Evolutionary conservation across 2,113 vertebrate species (phyloP), one percentile per base, ranked within the genome.

Genomic region (Nothocercus julius): DNA sequence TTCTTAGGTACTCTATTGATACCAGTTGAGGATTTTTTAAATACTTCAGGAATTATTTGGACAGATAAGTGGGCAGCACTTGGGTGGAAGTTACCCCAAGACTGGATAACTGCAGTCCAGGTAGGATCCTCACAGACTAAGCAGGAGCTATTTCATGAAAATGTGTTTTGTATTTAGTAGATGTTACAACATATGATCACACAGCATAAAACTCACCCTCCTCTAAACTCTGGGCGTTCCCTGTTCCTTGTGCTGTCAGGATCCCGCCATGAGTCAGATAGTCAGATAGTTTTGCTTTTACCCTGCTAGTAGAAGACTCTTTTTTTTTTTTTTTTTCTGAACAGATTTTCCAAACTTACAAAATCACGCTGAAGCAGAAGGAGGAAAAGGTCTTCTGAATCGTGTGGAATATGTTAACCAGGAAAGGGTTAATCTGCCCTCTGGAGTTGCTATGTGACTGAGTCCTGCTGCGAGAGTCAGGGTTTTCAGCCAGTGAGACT

Each of bases 391-490:
- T 58, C 34, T 73, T 78, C 53, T 92, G 80, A 93, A 92, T 94
- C 87, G 66, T 58, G 70, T 22, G 58, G 86, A 72, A 69, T 69
- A 61, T 2, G 6, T 76, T 86, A 63, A 74, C 67, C 32, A 59
- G 70, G 81, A 92, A 96, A 77, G 95, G 81, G 93, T 97, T 97
- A 96, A 96, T 85, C 54, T 92, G 82, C 80, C 92, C 58, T 82
- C 58, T 72, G 88, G 86, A 95, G 94, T 90, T 95, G 92, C 93
- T 94, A 38, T 95, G 92, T 94, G 69, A 87, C 93, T 94, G 74
- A 85, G 90, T 90, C 94, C 88, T 94, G 90, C 90, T 96, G 93
- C 38, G 94, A 95, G 69, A 86, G 86, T 73, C 77, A 70, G 77
- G 14, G n/a, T 89, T 87, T 94, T 63, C 83, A 94, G 80, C 93